These are phyloP conservation scores for Autographa pulchrina DNA, from an alignment of 2,888 invertebrate genomes.

Conservation along the genomic window DNA sequence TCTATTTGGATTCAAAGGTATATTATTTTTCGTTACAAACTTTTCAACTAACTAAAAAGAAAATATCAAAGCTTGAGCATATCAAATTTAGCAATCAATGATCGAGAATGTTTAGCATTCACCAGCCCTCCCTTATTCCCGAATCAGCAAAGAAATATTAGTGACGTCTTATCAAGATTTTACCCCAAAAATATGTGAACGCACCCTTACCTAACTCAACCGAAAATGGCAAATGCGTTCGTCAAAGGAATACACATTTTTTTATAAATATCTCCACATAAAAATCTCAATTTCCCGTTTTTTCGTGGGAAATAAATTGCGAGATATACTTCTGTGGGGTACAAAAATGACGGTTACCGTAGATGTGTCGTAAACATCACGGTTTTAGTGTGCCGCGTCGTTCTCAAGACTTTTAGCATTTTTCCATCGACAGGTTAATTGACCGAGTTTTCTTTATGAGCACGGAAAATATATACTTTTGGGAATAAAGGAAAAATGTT, in stretches of 20 bases:
- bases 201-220: slow-evolving; percentile 47
- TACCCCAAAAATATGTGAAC: slow-evolving; percentile 50
- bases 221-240: slow-evolving; percentile 51
- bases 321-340: slow-evolving; percentile 61
- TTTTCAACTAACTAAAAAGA: not conserved
- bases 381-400: slow-evolving; percentile 47
- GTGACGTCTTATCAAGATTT: slow-evolving; percentile 54
- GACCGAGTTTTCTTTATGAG: slow-evolving; percentile 49
- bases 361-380: slow-evolving; percentile 50
- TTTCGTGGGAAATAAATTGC: slow-evolving; percentile 66
- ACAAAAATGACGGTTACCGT: slow-evolving; percentile 57
- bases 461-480: slow-evolving; percentile 32
- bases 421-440: slow-evolving; percentile 58
- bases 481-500: slow-evolving; percentile 34
- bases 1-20: no score
- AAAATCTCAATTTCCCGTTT: slow-evolving; percentile 73
- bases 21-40: no score
- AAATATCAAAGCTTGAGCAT: not conserved
- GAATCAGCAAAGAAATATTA: slow-evolving; percentile 55
- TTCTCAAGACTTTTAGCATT: slow-evolving; percentile 43
- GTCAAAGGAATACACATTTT: slow-evolving; percentile 55
- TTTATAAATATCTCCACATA: slow-evolving; percentile 62
- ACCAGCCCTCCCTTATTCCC: slow-evolving; percentile 32
- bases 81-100: slow-evolving; percentile 24
- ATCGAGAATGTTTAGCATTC: slow-evolving; percentile 32